These are phyloP conservation scores for Epizoanthus illoricatus DNA, from an alignment of 92 coral and sea anemone species.

Conservation along the genomic window DNA sequence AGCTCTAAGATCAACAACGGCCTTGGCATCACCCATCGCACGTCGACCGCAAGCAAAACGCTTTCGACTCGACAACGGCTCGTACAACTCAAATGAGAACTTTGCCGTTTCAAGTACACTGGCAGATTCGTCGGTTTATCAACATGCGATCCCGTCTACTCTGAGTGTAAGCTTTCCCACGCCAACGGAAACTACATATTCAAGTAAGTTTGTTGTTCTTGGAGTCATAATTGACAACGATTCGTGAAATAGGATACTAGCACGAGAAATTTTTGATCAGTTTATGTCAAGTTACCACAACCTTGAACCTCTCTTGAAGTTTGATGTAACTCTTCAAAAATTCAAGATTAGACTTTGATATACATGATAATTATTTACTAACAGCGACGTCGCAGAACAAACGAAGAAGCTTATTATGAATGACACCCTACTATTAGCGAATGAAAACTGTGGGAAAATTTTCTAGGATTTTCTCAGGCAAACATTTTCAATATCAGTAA, in stretches of 20 bases:
- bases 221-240: constrained; percentile 1
- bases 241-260: constrained; percentile 16
- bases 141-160: constrained; percentile 63
- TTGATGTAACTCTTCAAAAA: not conserved
- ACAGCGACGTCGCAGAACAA: not conserved
- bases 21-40: constrained; percentile 39
- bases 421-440: not conserved
- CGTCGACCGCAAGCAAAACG: constrained; percentile 67
- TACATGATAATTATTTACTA: not conserved
- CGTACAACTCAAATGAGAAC: constrained; percentile 55
- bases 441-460: not conserved
- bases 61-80: constrained; percentile 67
- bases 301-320: not conserved
- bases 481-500: not conserved
- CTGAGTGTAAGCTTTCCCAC: constrained; percentile 65
- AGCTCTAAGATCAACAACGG: constrained; percentile 10
- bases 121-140: constrained; percentile 61
- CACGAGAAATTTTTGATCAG: not conserved
- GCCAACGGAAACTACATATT: constrained; percentile 65
- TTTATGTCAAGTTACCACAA: constrained; percentile 1
- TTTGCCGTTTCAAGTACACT: constrained; percentile 49
- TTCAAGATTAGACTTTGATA: not conserved
- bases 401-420: not conserved
- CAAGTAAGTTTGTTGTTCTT: constrained; percentile 61
- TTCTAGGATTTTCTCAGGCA: not conserved